phyloP scores from a whole-genome alignment of 2,888 invertebrate genomes.

The Volucella bombylans region DNA sequence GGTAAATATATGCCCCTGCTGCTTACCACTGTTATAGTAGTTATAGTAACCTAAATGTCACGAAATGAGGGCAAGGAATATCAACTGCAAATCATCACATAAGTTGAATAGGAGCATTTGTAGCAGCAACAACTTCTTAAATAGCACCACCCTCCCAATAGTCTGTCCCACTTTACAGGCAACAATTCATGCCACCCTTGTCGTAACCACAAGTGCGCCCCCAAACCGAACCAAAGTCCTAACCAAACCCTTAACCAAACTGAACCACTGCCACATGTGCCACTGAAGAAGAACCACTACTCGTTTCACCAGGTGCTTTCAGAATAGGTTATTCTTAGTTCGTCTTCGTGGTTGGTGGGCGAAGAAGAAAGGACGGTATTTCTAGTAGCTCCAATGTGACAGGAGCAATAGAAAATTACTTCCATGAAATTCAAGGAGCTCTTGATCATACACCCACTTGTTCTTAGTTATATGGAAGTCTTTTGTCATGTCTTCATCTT shows the following conservation, averaged over 20 bases:
- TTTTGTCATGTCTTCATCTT: constrained; percentile 32
- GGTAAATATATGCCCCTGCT: constrained; percentile 29
- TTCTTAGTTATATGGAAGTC: constrained; percentile 7
- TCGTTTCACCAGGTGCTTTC: constrained; percentile 30
- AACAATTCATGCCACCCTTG: constrained; percentile 21
- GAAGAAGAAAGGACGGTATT: not conserved
- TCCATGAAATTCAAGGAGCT: constrained; percentile 61
- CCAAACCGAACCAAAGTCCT: constrained; percentile 1
- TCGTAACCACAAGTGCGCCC: constrained; percentile 43
- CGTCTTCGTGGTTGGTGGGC: constrained; percentile 1
- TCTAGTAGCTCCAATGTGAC: constrained; percentile 37
- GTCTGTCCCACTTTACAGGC: constrained; percentile 19
- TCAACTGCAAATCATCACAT: constrained; percentile 63
- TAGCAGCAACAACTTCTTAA: constrained; percentile 13
- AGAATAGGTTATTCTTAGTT: constrained; percentile 35
- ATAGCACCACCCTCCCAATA: not conserved
- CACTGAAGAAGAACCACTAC: constrained; percentile 23
- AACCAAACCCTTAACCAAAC: no score
- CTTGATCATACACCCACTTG: constrained; percentile 21
- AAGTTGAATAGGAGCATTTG: constrained; percentile 6
- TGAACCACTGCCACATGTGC: constrained; percentile 42
- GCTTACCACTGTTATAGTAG: constrained; percentile 51
- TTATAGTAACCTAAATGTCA: constrained; percentile 55
- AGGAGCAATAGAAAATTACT: constrained; percentile 69
- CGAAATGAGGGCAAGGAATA: constrained; percentile 51